Evolutionary conservation across 2,113 vertebrate species (phyloP).

Genomic region (Coracopsis vasa): DNA sequence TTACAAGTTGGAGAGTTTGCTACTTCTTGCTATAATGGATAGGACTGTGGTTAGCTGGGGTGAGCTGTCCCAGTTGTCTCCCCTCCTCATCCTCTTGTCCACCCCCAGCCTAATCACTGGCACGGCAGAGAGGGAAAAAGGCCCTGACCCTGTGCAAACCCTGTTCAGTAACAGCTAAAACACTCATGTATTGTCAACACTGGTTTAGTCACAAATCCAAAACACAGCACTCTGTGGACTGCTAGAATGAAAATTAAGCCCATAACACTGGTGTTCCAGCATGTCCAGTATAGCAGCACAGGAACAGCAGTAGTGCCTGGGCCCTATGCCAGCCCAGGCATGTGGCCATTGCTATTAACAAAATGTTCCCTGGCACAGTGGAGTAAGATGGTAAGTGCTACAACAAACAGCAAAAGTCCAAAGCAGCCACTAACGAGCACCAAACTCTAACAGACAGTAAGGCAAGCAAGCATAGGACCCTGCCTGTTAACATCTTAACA

Average conservation of each 20-base stretch:
- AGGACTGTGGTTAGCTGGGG: background rate
- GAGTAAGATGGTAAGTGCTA: background rate
- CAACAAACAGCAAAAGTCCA: background rate
- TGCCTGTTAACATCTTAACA: background rate
- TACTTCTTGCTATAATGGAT: background rate
- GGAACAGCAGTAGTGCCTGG: background rate
- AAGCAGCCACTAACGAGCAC: background rate
- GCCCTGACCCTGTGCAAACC: background rate
- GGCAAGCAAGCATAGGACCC: background rate
- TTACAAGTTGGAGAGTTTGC: background rate
- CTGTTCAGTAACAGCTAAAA: background rate
- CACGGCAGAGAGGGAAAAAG: background rate
- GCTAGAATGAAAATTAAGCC: background rate
- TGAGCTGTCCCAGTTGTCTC: background rate
- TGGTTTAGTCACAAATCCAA: background rate
- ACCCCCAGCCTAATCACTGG: background rate
- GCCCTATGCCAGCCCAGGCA: background rate
- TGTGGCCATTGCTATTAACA: background rate
- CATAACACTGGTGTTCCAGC: background rate
- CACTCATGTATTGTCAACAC: background rate
- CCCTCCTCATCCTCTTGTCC: background rate
- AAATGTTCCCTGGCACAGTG: background rate
- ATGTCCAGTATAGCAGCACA: background rate
- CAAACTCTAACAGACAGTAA: background rate
- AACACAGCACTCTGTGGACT: accelerated